Percentiles rank a stretch among this genome's conserved stretches.
Conservation (phyloP, 2,888 invertebrate genomes). For the Eristalis intricaria region DNA sequence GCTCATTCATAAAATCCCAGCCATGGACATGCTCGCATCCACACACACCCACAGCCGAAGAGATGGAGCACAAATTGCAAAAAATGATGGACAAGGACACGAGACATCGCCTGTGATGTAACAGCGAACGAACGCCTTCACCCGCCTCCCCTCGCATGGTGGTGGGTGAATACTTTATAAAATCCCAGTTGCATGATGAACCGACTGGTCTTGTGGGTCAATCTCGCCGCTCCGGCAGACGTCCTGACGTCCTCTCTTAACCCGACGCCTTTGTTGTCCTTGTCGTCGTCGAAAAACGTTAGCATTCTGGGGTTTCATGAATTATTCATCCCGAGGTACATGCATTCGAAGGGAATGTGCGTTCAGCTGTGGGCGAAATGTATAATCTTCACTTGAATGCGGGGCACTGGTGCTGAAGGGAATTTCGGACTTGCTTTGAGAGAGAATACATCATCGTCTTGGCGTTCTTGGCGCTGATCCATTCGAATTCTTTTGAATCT, state of each 20-base stretch:
- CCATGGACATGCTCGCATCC: not conserved
- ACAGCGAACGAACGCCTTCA: not conserved
- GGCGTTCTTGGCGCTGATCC: constrained; percentile 11
- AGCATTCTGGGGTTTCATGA: constrained; percentile 40
- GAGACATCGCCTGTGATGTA: constrained; percentile 17
- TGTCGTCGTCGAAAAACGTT: constrained; percentile 17
- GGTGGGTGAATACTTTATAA: constrained; percentile 3
- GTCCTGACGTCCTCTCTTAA: not conserved
- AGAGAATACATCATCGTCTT: not conserved
- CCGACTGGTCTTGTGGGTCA: constrained; percentile 1
- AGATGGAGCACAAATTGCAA: constrained; percentile 14
- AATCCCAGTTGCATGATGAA: constrained; percentile 30
- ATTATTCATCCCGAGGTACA: constrained; percentile 34
- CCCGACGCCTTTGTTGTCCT: not conserved
- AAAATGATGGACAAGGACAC: constrained; percentile 38
- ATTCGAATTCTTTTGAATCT: constrained; percentile 27
- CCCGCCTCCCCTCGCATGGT: not conserved
- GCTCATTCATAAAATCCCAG: constrained; percentile 33
- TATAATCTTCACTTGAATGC: constrained; percentile 15
- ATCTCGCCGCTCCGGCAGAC: not conserved
- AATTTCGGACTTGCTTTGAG: not conserved
- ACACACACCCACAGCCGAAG: not conserved
- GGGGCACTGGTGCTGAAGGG: not conserved
- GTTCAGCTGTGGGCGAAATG: not conserved
- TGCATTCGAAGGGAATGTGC: not conserved